A percentile compares a stretch with the other conserved stretches of the same genome.
Evolutionary conservation across 2,888 invertebrate genomes (phyloP).

Genomic region (Pterobdella sp.): DNA sequence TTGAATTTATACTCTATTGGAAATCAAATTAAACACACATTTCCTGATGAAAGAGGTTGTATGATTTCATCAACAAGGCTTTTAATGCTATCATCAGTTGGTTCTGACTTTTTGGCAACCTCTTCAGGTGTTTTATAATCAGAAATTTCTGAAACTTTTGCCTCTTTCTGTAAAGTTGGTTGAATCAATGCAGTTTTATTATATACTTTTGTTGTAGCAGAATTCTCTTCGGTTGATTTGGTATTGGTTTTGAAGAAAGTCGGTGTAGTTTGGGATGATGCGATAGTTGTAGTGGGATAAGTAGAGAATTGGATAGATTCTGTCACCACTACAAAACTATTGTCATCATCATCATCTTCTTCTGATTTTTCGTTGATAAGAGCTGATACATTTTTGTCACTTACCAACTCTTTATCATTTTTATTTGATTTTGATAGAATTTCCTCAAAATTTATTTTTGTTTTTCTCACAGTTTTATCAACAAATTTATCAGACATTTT

Average conservation of each 20-base stretch:
- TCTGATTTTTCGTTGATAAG: no score
- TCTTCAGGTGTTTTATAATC: neutral
- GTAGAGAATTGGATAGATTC: no score
- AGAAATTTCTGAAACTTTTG: neutral
- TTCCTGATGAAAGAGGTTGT: neutral
- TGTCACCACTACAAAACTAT: neutral
- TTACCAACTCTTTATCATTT: no score
- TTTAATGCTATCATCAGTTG: neutral
- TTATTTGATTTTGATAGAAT: neutral
- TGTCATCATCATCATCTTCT: slow-evolving; percentile 6
- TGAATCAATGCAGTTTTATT: neutral
- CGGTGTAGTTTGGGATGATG: neutral
- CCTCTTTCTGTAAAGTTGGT: neutral
- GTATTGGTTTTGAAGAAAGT: no score
- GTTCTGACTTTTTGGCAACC: no score
- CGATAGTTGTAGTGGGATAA: neutral
- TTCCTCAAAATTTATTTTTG: neutral
- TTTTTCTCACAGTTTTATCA: neutral
- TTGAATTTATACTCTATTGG: no score
- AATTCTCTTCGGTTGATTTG: no score
- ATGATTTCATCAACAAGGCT: neutral
- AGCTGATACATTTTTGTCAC: no score
- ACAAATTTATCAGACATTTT: neutral
- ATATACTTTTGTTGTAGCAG: neutral
- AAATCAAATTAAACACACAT: neutral